Conservation (phyloP, 2,797 vertebrate genomes). For the Clarias pachynema region DNA sequence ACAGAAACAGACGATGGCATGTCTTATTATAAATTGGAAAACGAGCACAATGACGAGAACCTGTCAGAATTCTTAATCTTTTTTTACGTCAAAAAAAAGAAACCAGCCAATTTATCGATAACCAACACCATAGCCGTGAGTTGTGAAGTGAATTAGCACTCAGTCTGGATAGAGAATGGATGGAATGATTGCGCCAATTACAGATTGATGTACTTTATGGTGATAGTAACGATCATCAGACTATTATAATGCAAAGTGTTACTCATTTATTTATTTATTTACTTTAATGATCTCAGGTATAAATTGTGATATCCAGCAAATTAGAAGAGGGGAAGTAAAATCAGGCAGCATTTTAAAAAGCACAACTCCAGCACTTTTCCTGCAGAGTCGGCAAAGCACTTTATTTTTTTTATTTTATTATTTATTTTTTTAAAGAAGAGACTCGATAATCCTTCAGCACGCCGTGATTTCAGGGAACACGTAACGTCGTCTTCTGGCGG, state of each 20-base stretch:
- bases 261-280: no score
- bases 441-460: slow-evolving; percentile 11
- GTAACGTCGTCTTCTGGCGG: not conserved
- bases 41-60: not conserved
- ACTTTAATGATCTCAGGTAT: not conserved
- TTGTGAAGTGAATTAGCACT: not conserved
- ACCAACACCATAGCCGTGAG: not conserved
- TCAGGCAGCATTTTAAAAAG: slow-evolving; percentile 18
- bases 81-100: not conserved
- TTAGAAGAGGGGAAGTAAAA: not conserved
- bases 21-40: slow-evolving; percentile 26
- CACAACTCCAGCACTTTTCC: slow-evolving; percentile 29
- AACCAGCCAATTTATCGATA: not conserved
- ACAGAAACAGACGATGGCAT: slow-evolving; percentile 13
- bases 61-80: slow-evolving; percentile 2
- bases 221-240: not conserved
- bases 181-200: not conserved
- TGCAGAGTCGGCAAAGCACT: slow-evolving; percentile 4
- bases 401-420: not conserved
- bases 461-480: slow-evolving; percentile 1
- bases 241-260: no score
- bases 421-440: not conserved
- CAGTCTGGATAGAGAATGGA: not conserved
- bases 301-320: not conserved
- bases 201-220: not conserved